These are phyloP conservation scores for Amorpha juglandis DNA, from an alignment of 2,888 invertebrate genomes.

Conservation along the genomic window DNA sequence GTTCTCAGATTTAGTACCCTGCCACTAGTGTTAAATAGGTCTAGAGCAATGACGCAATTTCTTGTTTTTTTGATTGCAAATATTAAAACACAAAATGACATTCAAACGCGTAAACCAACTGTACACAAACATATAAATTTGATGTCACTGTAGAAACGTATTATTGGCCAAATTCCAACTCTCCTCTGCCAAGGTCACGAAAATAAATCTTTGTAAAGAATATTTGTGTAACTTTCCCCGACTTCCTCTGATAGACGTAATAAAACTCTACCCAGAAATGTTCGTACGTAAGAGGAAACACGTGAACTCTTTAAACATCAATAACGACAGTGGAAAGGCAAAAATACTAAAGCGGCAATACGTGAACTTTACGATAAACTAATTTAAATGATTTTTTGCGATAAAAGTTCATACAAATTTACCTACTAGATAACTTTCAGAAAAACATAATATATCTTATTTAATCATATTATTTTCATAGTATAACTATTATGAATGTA, in stretches of 20 bases:
- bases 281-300: background rate
- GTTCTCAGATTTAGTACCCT: too few relatives aligned
- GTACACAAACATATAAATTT: conserved; percentile 17
- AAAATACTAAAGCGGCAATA: too few relatives aligned
- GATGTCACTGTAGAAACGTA: conserved; percentile 9
- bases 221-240: background rate
- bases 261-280: background rate
- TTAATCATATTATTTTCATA: too few relatives aligned
- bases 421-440: too few relatives aligned
- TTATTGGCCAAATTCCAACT: conserved; percentile 6
- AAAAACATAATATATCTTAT: too few relatives aligned
- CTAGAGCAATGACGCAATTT: too few relatives aligned
- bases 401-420: too few relatives aligned
- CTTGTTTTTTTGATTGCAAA: background rate
- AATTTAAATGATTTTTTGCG: too few relatives aligned
- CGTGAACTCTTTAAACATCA: background rate
- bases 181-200: background rate
- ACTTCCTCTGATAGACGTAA: background rate
- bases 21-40: too few relatives aligned
- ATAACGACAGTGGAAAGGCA: too few relatives aligned
- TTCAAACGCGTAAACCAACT: background rate
- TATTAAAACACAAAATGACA: background rate
- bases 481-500: too few relatives aligned
- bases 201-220: conserved; percentile 7
- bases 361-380: too few relatives aligned